Base-by-base conservation (phyloP, 1,140 invertebrate genomes). In the Hetaerina americana region DNA sequence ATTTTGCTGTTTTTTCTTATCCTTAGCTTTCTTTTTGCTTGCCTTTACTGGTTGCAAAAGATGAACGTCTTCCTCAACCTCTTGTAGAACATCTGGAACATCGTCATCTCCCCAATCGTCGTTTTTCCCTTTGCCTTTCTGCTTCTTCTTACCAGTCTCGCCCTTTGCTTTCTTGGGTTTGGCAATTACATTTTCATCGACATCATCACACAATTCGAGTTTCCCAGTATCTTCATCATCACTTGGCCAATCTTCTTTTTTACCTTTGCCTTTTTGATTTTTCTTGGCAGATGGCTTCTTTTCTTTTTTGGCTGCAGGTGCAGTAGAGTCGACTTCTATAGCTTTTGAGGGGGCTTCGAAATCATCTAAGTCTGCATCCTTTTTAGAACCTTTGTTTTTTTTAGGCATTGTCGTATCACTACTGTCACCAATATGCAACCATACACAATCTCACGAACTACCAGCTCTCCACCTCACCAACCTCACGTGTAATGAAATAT, bases 251-350 rank as follows among this genome's bases (percentile, higher is more conserved):
- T 71, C 40, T 40, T 74, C 70, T 27, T 70, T 69, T 70, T 71
- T 74, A 3, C 69, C 66, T n/a, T 66, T 66, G 10, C 70, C 28
- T 66, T 27, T 71, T n/a, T n/a, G 70, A 70, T 40, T 73, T 27
- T 18, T 66, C 74, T 73, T 75, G 28, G 57, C 69, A 25, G 25
- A 66, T 71, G 31, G 26, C 22, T 66, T 66, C 26, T 75, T 69
- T 27, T 78, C 78, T 72, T 81, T 79, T 72, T 78, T 78, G 27
- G 75, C 74, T 66, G 72, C 25, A 78, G 88, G 89, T 10, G 85
- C 85, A 85, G 86, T 87, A 66, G 5, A 26, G 5, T 24, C 27
- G 8, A 0, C 25, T 57, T 70, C 22, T 70, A 27, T 26, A n/a
- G 10, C 31, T 15, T 26, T 22, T 3, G 69, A 22, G 18, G 67